Evolutionary conservation across 2,113 vertebrate genomes (phyloP), one percentile per base, ranked within the genome.

Genomic region (Picathartes gymnocephalus): DNA sequence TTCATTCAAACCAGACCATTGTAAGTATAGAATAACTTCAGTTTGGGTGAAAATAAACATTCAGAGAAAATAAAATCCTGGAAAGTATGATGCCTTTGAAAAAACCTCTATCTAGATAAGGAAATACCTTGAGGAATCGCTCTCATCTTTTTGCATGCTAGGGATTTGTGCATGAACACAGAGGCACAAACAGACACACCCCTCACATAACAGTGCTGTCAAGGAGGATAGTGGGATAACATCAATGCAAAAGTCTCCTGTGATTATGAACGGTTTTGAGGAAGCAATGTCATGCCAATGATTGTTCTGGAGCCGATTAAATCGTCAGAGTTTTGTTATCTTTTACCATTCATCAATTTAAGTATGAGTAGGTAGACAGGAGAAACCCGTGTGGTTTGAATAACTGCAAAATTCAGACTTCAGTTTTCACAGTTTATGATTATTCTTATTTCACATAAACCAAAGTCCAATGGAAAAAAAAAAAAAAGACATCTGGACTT

Each of bases 51-150:
- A 87, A 81, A 57, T 10, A 74, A 82, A 24, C 2, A n/a, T 61
- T 45, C 11, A 44, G 28, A n/a, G 4, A 48, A 57, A 16, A 51
- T 10, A 48, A 3, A 0, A 2, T 35, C 73, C 2, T 45, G 0
- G 5, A 14, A 57, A 40, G 5, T 11, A n/a, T 0, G 0, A 15
- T 11, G 1, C 0, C 15, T 64, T 74, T 51, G 13, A 54, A 27
- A 69, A 68, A 76, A 61, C 2, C 12, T 39, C 19, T 25, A 0
- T 13, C 12, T 58, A 37, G 7, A 10, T 44, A 57, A 61, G 4
- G 5, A 74, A 74, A 40, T 51, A 53, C 9, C 42, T 61, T 33
- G 25, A 81, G 39, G 8, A n/a, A 2, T 3, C 6, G 17, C 5
- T 31, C 5, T 45, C 20, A 35, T 37, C 2, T 37, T 78, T 56